These are phyloP conservation scores for Tenodera sinensis DNA, from an alignment of 2,888 invertebrate genomes.

Conservation along the genomic window DNA sequence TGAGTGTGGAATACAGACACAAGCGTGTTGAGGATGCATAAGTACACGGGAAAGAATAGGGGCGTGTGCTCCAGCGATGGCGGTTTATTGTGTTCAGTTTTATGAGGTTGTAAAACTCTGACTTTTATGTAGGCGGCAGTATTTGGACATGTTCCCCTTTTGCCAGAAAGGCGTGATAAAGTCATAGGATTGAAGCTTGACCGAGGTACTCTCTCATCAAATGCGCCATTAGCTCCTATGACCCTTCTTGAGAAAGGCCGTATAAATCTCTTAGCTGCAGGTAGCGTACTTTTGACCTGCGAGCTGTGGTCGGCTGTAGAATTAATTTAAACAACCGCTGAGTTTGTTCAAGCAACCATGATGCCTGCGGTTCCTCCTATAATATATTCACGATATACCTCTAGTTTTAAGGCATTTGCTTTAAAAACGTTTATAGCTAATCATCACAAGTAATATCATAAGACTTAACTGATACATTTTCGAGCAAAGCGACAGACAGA, in stretches of 20 bases:
- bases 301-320: background rate
- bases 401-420: too few relatives aligned
- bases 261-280: background rate
- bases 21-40: too few relatives aligned
- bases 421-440: too few relatives aligned
- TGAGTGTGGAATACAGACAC: background rate
- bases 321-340: background rate
- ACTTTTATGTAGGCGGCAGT: background rate
- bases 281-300: background rate
- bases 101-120: background rate
- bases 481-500: too few relatives aligned
- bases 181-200: background rate
- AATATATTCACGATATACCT: too few relatives aligned
- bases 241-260: background rate
- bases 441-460: too few relatives aligned
- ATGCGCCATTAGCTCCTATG: background rate
- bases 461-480: too few relatives aligned
- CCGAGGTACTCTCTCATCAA: background rate
- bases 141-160: background rate
- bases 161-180: background rate
- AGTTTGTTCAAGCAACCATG: too few relatives aligned
- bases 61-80: background rate
- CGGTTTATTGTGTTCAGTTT: background rate
- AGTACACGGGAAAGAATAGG: background rate
- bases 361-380: too few relatives aligned